Evolutionary conservation across 1,140 invertebrate species (phyloP).

Genomic region (Batillaria attramentaria): DNA sequence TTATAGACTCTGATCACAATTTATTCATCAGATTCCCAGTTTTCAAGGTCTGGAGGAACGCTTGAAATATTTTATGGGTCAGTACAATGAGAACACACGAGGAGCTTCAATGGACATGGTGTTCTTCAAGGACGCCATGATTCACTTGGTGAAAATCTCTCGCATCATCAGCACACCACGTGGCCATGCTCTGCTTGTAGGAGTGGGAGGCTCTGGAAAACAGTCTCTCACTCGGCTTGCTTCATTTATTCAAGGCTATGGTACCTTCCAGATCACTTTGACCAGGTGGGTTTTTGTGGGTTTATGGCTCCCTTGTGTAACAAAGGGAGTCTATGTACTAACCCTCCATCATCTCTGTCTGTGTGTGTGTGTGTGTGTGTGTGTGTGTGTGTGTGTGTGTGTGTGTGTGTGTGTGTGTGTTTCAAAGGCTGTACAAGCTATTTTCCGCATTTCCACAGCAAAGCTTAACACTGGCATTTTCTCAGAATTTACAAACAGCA

Average conservation of each 20-base stretch:
- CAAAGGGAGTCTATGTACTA: no score
- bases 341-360: no score
- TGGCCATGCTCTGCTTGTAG: conserved; percentile 79
- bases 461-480: no score
- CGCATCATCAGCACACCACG: conserved; percentile 93
- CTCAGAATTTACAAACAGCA: no score
- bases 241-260: conserved; percentile 69
- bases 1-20: no score
- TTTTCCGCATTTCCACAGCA: no score
- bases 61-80: conserved; percentile 90
- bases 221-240: conserved; percentile 69
- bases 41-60: conserved; percentile 85
- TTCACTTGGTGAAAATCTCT: conserved; percentile 83
- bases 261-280: conserved; percentile 81
- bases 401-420: no score
- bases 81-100: conserved; percentile 96
- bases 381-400: no score
- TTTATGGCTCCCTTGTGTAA: no score
- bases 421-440: no score
- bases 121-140: conserved; percentile 88
- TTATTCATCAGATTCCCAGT: conserved; percentile 46
- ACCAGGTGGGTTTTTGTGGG: no score
- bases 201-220: conserved; percentile 71
- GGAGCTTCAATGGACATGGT: conserved; percentile 96
- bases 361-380: no score